These are phyloP conservation scores for Eurosta solidaginis DNA, from an alignment of 1,140 invertebrate genomes.

Conservation along the genomic window DNA sequence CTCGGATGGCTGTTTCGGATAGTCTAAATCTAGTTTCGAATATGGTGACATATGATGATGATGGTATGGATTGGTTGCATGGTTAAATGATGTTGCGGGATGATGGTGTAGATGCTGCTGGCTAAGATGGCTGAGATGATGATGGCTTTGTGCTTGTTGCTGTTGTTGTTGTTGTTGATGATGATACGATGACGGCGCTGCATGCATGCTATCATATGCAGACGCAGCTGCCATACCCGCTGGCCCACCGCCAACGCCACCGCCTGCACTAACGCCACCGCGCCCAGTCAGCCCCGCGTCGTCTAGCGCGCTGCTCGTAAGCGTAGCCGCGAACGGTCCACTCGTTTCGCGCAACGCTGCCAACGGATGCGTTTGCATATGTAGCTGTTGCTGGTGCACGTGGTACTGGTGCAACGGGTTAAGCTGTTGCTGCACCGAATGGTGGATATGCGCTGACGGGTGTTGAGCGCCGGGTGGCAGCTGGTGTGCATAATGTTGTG, in stretches of 20 bases:
- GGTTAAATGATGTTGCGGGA: constrained; percentile 39
- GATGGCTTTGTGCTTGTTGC: constrained; percentile 1
- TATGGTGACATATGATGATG: constrained; percentile 55
- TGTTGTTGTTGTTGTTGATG: constrained; percentile 37
- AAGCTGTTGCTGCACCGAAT: constrained; percentile 57
- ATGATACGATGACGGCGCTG: constrained; percentile 42
- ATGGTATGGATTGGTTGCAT: constrained; percentile 37
- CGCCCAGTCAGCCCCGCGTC: constrained; percentile 36
- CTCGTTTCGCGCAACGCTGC: constrained; percentile 51
- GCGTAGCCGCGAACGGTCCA: constrained; percentile 49
- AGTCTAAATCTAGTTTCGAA: constrained; percentile 61
- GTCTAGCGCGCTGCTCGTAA: constrained; percentile 53
- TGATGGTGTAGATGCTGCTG: constrained; percentile 29
- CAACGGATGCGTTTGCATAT: constrained; percentile 55
- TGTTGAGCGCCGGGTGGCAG: constrained; percentile 38
- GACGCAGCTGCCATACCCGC: constrained; percentile 7
- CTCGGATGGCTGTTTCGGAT: constrained; percentile 59
- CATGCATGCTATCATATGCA: constrained; percentile 41
- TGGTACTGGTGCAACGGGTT: constrained; percentile 57
- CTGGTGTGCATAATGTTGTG: constrained; percentile 48
- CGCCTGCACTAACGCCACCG: constrained; percentile 34
- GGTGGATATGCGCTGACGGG: constrained; percentile 53
- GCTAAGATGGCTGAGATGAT: constrained; percentile 17
- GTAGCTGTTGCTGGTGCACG: constrained; percentile 56
- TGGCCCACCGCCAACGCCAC: constrained; percentile 36